Conservation (phyloP, 1,140 invertebrate genomes). For the Drosophila prosaltans region DNA sequence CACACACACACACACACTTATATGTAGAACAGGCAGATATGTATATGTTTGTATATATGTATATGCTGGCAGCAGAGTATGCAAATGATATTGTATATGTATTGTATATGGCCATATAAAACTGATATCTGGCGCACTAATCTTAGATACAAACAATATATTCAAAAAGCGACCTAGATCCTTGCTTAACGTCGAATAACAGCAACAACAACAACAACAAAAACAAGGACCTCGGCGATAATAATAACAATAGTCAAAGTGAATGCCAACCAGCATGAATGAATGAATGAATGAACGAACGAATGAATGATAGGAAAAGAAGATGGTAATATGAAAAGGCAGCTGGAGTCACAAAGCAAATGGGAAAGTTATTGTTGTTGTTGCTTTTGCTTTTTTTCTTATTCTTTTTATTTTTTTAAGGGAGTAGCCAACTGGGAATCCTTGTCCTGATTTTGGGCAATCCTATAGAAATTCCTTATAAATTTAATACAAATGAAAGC, state of each 20-base stretch:
- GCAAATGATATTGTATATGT: conserved; percentile 49
- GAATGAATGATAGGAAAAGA: conserved; percentile 8
- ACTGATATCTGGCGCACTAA: conserved; percentile 73
- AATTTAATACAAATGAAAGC: conserved; percentile 5
- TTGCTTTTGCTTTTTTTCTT: neutral
- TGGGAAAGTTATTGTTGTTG: neutral
- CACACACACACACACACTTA: neutral
- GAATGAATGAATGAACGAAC: conserved; percentile 12
- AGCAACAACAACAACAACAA: conserved; percentile 24
- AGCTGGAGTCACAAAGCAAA: conserved; percentile 3
- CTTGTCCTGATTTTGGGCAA: conserved; percentile 5
- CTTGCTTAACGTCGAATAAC: conserved; percentile 53
- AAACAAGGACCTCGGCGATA: conserved; percentile 56
- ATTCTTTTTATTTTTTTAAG: neutral
- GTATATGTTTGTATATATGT: neutral
- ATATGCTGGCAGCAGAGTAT: conserved; percentile 21
- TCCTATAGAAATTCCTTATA: conserved; percentile 1
- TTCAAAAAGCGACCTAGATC: conserved; percentile 80
- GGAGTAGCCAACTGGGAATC: neutral
- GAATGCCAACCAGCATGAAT: conserved; percentile 53
- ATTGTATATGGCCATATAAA: conserved; percentile 66
- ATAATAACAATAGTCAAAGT: conserved; percentile 72
- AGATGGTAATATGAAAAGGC: neutral
- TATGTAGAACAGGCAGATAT: neutral
- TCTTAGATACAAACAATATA: conserved; percentile 80